phyloP scores from a whole-genome alignment of 2,113 vertebrate species.

The Corythaixoides concolor region DNA sequence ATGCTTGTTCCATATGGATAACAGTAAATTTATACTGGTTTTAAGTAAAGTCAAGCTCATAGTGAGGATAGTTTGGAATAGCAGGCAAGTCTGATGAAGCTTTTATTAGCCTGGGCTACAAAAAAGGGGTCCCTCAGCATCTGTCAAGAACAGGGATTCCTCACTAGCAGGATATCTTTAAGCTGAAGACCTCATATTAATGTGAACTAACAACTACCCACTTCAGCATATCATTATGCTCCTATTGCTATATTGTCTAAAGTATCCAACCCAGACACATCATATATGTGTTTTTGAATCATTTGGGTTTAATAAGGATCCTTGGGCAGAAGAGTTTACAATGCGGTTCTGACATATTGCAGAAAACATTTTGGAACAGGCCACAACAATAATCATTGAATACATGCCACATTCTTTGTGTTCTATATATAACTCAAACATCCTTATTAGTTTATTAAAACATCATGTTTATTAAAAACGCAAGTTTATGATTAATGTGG shows the following conservation, averaged over 20 bases:
- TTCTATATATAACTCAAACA: neutral
- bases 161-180: neutral
- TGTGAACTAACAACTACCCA: neutral
- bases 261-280: neutral
- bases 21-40: neutral
- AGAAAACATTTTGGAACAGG: constrained; percentile 15
- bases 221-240: neutral
- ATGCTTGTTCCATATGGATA: neutral
- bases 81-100: neutral
- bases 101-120: neutral
- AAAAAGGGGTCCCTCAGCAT: neutral
- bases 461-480: neutral
- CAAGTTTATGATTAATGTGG: neutral
- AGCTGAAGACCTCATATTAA: neutral
- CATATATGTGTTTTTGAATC: neutral
- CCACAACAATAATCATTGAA: neutral
- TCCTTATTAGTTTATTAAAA: constrained; percentile 2
- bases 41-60: neutral
- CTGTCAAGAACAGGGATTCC: neutral
- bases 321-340: neutral
- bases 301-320: constrained; percentile 1
- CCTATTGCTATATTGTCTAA: neutral
- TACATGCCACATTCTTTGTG: neutral
- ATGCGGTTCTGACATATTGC: constrained; percentile 18
- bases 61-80: neutral